Percentiles rank a stretch among this genome's conserved stretches.
These are phyloP conservation scores for Chironomus riparius DNA, from an alignment of 2,888 invertebrate genomes.

Conservation along the genomic window DNA sequence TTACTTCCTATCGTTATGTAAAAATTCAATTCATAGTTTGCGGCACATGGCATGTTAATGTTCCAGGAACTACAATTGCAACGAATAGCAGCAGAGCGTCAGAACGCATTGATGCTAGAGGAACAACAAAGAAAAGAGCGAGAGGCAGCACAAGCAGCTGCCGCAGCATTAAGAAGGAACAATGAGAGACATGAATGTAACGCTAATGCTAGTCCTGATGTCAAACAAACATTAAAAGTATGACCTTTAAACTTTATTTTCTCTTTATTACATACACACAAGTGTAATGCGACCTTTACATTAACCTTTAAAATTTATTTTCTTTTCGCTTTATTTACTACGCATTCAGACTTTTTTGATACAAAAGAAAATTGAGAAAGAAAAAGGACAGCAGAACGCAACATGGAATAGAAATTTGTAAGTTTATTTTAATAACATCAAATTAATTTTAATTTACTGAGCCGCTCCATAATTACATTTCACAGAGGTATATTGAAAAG, in stretches of 20 bases:
- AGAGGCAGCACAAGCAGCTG: constrained; percentile 51
- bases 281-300: neutral
- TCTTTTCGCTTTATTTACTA: neutral
- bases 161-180: constrained; percentile 53
- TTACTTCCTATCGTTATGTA: constrained; percentile 31
- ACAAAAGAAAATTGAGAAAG: constrained; percentile 71
- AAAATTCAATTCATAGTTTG: constrained; percentile 40
- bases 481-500: constrained; percentile 56
- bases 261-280: constrained; percentile 1
- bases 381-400: constrained; percentile 58
- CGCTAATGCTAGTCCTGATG: constrained; percentile 92
- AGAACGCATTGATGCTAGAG: constrained; percentile 43
- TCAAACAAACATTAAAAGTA: constrained; percentile 90
- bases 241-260: constrained; percentile 29
- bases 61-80: constrained; percentile 63
- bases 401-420: constrained; percentile 71
- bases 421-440: constrained; percentile 31
- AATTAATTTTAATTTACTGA: neutral
- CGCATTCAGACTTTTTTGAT: constrained; percentile 61
- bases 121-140: constrained; percentile 70
- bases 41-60: constrained; percentile 41
- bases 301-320: constrained; percentile 8
- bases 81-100: constrained; percentile 55
- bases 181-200: constrained; percentile 93
- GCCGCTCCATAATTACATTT: constrained; percentile 3